Evolutionary conservation across 2,797 vertebrate genomes (phyloP).

Genomic region (Lutjanus argentimaculatus): DNA sequence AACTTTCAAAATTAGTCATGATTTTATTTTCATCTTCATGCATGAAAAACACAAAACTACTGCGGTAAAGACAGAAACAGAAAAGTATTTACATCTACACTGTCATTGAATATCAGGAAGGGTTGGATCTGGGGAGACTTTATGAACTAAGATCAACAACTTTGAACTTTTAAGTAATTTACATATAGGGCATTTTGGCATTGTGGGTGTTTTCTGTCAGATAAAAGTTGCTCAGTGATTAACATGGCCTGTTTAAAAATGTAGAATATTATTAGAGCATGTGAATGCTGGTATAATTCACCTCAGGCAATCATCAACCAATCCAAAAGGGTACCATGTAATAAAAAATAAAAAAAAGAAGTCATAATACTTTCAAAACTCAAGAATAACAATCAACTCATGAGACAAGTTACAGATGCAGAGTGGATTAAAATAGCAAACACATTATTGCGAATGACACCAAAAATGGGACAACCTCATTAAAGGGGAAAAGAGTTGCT

Average conservation of each 20-base stretch:
- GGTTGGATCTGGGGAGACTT: background rate
- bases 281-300: background rate
- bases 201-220: background rate
- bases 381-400: slow-evolving; percentile 1
- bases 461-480: slow-evolving; percentile 23
- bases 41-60: slow-evolving; percentile 61
- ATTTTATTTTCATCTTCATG: slow-evolving; percentile 75
- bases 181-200: background rate
- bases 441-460: slow-evolving; percentile 12
- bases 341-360: background rate
- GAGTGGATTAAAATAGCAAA: slow-evolving; percentile 41
- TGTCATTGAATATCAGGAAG: background rate
- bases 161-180: background rate
- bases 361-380: slow-evolving; percentile 1
- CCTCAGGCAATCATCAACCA: background rate
- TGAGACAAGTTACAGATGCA: slow-evolving; percentile 25
- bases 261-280: background rate
- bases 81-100: slow-evolving; percentile 22
- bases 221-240: background rate
- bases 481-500: background rate
- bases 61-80: slow-evolving; percentile 30
- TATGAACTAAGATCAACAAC: background rate
- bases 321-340: background rate
- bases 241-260: background rate
- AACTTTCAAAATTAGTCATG: slow-evolving; percentile 15